These are phyloP conservation scores for Tragelaphus eurycerus DNA, from an alignment of 2,797 vertebrate genomes.

Conservation along the genomic window DNA sequence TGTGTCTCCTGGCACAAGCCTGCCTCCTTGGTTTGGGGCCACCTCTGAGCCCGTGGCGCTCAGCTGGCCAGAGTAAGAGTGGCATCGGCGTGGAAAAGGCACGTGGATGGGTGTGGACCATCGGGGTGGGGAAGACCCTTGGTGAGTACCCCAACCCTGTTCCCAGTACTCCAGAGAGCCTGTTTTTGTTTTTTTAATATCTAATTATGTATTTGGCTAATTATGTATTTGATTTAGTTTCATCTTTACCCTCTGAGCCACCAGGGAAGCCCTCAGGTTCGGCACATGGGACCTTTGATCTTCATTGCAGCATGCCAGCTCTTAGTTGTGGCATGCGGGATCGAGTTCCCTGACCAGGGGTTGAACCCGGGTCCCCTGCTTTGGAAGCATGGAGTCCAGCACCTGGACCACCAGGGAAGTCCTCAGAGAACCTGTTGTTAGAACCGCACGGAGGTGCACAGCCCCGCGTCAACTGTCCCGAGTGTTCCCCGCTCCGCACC, in stretches of 20 bases:
- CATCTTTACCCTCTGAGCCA: background rate
- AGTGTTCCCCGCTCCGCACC: rapidly evolving
- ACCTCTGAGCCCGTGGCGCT: background rate
- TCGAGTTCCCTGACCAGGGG: background rate
- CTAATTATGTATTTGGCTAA: background rate
- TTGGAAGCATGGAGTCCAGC: background rate
- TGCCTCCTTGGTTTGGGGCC: background rate
- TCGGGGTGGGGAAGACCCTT: background rate
- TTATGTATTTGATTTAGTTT: background rate
- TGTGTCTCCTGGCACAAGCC: background rate
- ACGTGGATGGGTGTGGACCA: rapidly evolving
- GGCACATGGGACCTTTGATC: rapidly evolving
- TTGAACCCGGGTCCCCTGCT: background rate
- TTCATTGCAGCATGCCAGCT: rapidly evolving
- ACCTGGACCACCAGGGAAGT: background rate
- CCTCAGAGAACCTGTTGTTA: background rate
- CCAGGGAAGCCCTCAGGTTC: background rate
- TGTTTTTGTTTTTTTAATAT: background rate
- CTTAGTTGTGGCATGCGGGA: background rate
- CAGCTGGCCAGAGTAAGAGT: background rate
- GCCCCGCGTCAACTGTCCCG: rapidly evolving
- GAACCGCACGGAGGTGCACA: too few relatives aligned
- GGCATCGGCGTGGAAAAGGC: rapidly evolving
- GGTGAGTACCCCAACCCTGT: background rate
- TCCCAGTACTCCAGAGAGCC: background rate